A percentile compares a stretch with the other conserved stretches of the same genome.
These are phyloP conservation scores for Engystomops pustulosus DNA, from an alignment of 2,113 vertebrate species.

Conservation along the genomic window DNA sequence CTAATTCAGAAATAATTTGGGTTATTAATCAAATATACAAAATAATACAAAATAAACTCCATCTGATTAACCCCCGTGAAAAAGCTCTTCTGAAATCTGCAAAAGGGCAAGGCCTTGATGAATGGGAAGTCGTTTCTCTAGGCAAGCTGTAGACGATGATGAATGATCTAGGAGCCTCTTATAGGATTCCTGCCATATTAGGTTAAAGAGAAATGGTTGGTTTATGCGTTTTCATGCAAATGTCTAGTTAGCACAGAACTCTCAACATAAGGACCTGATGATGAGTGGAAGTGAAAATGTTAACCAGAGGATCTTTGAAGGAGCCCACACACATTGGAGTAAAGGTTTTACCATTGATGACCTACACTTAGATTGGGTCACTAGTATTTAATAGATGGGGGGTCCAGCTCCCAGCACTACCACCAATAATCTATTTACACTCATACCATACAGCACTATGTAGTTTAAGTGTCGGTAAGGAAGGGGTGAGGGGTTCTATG, in stretches of 20 bases:
- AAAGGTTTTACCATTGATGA: no score
- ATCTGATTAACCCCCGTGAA: slow-evolving; percentile 17
- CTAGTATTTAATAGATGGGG: no score
- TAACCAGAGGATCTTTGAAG: background rate
- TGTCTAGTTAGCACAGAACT: no score
- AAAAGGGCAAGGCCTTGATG: background rate
- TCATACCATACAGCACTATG: no score
- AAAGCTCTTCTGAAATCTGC: background rate
- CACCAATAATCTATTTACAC: no score
- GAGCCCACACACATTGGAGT: no score
- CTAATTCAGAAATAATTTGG: slow-evolving; percentile 36
- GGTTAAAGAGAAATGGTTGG: slow-evolving; percentile 5
- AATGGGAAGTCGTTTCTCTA: slow-evolving; percentile 19
- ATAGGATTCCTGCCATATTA: background rate
- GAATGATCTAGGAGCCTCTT: background rate
- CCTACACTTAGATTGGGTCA: no score
- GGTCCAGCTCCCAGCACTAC: no score
- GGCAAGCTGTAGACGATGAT: slow-evolving; percentile 8
- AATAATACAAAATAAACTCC: slow-evolving; percentile 18
- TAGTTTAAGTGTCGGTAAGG: no score
- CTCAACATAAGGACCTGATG: background rate
- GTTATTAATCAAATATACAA: slow-evolving; percentile 45
- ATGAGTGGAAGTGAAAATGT: slow-evolving; percentile 1
- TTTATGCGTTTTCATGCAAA: no score
- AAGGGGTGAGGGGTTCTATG: no score